Percentiles rank a stretch among this genome's conserved stretches.
Conservation (phyloP, 1,140 invertebrate genomes). For the Megalopta genalis region DNA sequence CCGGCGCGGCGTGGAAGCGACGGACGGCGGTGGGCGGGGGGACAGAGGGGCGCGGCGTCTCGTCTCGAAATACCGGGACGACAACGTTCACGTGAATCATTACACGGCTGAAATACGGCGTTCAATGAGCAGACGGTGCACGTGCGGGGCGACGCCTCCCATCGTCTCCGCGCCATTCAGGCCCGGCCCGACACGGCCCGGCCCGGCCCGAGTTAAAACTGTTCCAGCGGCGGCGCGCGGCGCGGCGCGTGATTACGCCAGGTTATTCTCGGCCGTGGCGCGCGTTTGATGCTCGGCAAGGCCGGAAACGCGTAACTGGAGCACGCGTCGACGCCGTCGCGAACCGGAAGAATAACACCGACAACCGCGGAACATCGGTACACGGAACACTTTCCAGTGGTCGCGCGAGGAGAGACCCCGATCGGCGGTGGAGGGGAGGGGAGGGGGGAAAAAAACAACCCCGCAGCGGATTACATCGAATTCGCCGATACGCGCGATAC, state of each 20-base stretch:
- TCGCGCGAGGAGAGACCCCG: too few species aligned
- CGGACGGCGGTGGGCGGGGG: too few species aligned
- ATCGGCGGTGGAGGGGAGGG: too few species aligned
- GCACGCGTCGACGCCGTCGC: constrained; percentile 23
- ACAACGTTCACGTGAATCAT: constrained; percentile 12
- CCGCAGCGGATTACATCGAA: too few species aligned
- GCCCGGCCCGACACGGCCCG: not conserved
- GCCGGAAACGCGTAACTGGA: constrained; percentile 49
- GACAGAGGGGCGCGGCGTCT: not conserved
- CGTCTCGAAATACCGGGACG: constrained; percentile 5
- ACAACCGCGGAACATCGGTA: too few species aligned
- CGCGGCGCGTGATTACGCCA: constrained; percentile 4
- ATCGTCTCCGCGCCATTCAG: not conserved
- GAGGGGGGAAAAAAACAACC: too few species aligned
- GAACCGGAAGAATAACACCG: not conserved
- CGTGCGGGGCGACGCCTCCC: constrained; percentile 12
- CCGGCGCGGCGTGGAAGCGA: too few species aligned
- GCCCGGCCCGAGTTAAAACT: constrained; percentile 9
- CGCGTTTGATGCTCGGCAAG: not conserved
- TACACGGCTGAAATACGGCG: constrained; percentile 2
- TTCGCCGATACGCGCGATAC: too few species aligned
- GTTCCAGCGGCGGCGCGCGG: constrained; percentile 2
- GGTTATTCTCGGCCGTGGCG: constrained; percentile 48
- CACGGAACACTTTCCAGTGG: too few species aligned
- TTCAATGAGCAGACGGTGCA: constrained; percentile 16